These are phyloP conservation scores for Tenthredo scrophulariae DNA, from an alignment of 2,888 invertebrate genomes.

Conservation along the genomic window DNA sequence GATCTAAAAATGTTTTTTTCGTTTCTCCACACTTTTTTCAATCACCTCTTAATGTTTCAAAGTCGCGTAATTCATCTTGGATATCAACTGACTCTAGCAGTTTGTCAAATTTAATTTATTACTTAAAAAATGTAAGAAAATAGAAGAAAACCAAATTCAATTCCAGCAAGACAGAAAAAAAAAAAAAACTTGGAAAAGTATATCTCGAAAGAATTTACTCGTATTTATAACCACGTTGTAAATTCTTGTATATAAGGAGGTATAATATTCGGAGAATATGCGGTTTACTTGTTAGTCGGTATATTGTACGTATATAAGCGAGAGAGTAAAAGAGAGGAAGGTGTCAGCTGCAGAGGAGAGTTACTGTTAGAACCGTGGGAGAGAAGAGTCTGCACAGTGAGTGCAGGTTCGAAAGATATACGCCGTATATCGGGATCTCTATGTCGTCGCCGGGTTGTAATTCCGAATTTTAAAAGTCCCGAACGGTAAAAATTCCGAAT, in stretches of 20 bases:
- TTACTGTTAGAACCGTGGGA: slow-evolving; percentile 54
- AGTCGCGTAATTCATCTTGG: too few species aligned
- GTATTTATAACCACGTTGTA: neutral
- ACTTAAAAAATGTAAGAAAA: too few species aligned
- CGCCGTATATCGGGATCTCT: neutral
- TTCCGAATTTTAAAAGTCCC: too few species aligned
- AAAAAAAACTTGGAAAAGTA: too few species aligned
- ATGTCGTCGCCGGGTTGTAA: neutral
- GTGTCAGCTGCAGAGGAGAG: slow-evolving; percentile 42
- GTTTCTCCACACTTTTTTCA: neutral
- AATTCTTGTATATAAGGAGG: neutral
- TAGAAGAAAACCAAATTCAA: too few species aligned
- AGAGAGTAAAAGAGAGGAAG: slow-evolving; percentile 33
- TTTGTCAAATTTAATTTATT: too few species aligned
- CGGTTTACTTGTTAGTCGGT: neutral
- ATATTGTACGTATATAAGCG: neutral
- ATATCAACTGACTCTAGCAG: too few species aligned
- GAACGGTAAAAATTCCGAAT: too few species aligned
- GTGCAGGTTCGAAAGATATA: neutral
- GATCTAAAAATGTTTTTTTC: neutral
- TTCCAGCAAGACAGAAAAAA: too few species aligned
- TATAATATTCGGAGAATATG: slow-evolving; percentile 16
- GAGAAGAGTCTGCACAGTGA: neutral
- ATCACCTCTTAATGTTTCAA: too few species aligned
- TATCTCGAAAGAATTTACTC: too few species aligned